Percentiles rank a stretch among this genome's conserved stretches.
Conservation (phyloP, 1,140 invertebrate genomes). For the Vanessa tameamea region DNA sequence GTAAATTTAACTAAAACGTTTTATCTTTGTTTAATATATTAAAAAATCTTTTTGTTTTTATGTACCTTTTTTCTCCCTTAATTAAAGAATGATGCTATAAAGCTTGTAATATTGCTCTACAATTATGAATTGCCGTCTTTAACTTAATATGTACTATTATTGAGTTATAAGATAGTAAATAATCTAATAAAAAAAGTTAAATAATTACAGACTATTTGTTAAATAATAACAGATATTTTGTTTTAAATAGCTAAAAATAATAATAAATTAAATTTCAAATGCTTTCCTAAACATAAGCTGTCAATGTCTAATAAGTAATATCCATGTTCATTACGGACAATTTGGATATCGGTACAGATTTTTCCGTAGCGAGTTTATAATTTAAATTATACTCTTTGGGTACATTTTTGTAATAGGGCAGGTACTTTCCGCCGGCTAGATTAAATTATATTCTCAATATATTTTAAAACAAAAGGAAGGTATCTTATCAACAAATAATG, state of each 20-base stretch:
- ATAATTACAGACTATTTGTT: neutral
- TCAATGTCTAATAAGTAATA: neutral
- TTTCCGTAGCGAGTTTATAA: too few species aligned
- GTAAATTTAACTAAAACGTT: too few species aligned
- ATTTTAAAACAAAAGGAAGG: neutral
- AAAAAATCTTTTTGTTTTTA: too few species aligned
- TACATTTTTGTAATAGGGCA: neutral
- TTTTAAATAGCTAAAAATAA: neutral
- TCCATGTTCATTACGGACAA: neutral
- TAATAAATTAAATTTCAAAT: neutral
- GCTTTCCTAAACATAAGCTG: neutral
- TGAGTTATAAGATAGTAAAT: too few species aligned
- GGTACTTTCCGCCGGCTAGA: neutral
- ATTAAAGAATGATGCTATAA: too few species aligned
- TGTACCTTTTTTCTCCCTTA: too few species aligned
- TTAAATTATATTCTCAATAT: neutral
- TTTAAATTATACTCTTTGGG: too few species aligned
- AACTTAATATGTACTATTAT: too few species aligned
- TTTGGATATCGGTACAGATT: too few species aligned
- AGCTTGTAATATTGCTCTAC: too few species aligned
- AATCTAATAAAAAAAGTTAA: neutral
- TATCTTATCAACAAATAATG: slow-evolving; percentile 39
- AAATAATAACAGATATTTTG: neutral
- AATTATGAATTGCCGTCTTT: too few species aligned
- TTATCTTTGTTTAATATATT: too few species aligned